phyloP scores from a whole-genome alignment of 2,888 invertebrate genomes.

The Melinaea marsaeus region DNA sequence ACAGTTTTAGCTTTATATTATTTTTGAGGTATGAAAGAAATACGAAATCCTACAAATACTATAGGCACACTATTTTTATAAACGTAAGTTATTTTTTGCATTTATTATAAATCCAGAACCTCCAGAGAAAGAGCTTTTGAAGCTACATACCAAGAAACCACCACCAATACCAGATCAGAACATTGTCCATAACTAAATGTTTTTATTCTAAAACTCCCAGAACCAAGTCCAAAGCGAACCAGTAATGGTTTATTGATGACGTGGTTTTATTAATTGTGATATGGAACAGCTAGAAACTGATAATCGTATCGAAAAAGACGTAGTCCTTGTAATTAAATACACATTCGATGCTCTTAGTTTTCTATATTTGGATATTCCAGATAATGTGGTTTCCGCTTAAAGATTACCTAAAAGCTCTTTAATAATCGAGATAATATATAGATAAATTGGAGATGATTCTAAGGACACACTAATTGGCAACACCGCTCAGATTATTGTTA shows the following conservation, averaged over 20 bases:
- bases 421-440: constrained; percentile 57
- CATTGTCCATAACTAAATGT: constrained; percentile 63
- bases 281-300: constrained; percentile 52
- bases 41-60: too few relatives aligned
- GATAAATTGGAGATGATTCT: constrained; percentile 46
- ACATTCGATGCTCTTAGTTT: constrained; percentile 61
- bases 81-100: constrained; percentile 1
- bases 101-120: constrained; percentile 52
- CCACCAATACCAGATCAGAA: constrained; percentile 43
- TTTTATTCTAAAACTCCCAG: constrained; percentile 48
- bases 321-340: constrained; percentile 64
- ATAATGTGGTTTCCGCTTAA: constrained; percentile 57
- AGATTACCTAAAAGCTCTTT: constrained; percentile 50
- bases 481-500: constrained; percentile 50
- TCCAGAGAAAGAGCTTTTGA: constrained; percentile 65
- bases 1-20: too few relatives aligned
- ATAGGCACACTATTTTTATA: background rate
- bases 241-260: constrained; percentile 63
- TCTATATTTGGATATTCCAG: constrained; percentile 50
- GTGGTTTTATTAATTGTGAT: constrained; percentile 53
- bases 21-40: too few relatives aligned
- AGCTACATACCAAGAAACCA: constrained; percentile 53
- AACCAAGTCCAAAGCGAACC: constrained; percentile 37
- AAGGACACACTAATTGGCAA: constrained; percentile 54
- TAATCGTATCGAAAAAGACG: constrained; percentile 51